phyloP scores from a whole-genome alignment of 2,888 invertebrate genomes.

The Pristionchus entomophagus region DNA sequence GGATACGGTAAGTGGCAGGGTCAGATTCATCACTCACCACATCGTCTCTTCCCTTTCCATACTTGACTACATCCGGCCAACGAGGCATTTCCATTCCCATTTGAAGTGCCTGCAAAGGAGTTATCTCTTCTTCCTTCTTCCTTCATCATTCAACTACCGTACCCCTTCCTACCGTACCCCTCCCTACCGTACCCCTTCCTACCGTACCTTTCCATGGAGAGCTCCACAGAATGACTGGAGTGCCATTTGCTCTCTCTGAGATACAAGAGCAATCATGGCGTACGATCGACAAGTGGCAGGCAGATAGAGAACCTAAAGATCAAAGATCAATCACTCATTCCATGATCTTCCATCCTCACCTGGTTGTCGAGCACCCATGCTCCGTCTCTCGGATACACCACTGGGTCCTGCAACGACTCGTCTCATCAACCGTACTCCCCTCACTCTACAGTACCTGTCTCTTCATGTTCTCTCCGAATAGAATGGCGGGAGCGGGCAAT shows the following conservation, averaged over 20 bases:
- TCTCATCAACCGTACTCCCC: neutral
- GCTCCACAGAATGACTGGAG: conserved; percentile 67
- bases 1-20: neutral
- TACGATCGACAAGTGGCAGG: conserved; percentile 67
- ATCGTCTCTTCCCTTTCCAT: conserved; percentile 61
- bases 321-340: neutral
- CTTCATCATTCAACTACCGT: neutral
- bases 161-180: neutral
- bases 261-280: conserved; percentile 68
- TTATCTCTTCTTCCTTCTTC: too few relatives aligned
- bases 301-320: conserved; percentile 59
- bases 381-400: conserved; percentile 69
- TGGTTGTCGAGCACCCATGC: conserved; percentile 72
- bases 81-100: conserved; percentile 71
- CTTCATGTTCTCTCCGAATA: conserved; percentile 65
- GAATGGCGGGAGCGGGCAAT: conserved; percentile 68
- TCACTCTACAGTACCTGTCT: conserved; percentile 49
- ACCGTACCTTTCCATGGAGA: conserved; percentile 56
- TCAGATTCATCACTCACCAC: conserved; percentile 32
- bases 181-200: neutral
- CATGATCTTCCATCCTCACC: conserved; percentile 7
- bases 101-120: conserved; percentile 57
- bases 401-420: conserved; percentile 55
- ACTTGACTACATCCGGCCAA: conserved; percentile 71
- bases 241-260: conserved; percentile 62